These are phyloP conservation scores for Glaucidium brasilianum DNA, from an alignment of 2,113 vertebrate genomes.

Conservation along the genomic window DNA sequence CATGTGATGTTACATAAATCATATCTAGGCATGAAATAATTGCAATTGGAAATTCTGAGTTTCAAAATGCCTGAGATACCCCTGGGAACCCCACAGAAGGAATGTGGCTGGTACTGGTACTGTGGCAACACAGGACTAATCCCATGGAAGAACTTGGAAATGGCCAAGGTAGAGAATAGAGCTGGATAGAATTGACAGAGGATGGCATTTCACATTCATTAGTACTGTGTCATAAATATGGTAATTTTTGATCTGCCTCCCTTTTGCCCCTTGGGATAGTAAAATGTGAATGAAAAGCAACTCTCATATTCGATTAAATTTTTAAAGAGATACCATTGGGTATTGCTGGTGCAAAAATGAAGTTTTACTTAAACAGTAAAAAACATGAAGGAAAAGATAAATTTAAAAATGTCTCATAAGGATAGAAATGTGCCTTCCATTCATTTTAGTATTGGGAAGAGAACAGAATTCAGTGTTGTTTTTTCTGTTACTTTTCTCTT, in stretches of 20 bases:
- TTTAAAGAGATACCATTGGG: neutral
- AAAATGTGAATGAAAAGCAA: neutral
- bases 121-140: neutral
- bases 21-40: neutral
- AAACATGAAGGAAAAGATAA: neutral
- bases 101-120: neutral
- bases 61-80: neutral
- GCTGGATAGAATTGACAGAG: neutral
- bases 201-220: neutral
- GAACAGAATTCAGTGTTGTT: neutral
- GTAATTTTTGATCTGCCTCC: slow-evolving; percentile 13
- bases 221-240: neutral
- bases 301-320: neutral
- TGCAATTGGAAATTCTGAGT: neutral
- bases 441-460: neutral
- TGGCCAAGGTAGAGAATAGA: neutral
- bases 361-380: neutral
- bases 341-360: neutral
- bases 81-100: neutral
- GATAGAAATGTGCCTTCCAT: neutral
- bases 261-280: neutral
- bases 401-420: neutral
- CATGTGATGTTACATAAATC: neutral
- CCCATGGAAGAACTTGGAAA: neutral
- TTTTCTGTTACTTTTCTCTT: neutral